These are phyloP conservation scores for Aleiodes sp. DNA, from an alignment of 1,140 invertebrate species.

Conservation along the genomic window DNA sequence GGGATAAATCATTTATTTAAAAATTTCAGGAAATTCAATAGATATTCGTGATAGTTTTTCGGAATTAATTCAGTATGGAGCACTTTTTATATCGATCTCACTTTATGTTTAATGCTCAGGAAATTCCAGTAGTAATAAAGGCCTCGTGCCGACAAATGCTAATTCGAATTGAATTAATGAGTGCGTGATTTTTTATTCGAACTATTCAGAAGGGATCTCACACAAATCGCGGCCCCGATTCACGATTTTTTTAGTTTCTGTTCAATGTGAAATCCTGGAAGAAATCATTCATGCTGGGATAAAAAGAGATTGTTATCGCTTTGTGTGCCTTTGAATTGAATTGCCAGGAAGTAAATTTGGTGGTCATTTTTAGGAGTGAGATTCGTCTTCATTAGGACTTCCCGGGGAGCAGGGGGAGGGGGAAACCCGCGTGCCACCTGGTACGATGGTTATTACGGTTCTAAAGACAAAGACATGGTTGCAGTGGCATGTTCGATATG, in stretches of 20 bases:
- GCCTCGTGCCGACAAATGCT: neutral
- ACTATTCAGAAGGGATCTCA: too few relatives aligned
- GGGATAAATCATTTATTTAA: too few relatives aligned
- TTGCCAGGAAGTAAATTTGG: slow-evolving; percentile 53
- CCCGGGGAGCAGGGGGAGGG: slow-evolving; percentile 51
- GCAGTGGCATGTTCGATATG: neutral
- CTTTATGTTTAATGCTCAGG: neutral
- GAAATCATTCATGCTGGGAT: neutral
- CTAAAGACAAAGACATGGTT: neutral
- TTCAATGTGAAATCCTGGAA: neutral
- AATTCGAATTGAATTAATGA: too few relatives aligned
- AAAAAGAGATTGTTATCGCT: slow-evolving; percentile 8
- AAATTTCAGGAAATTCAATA: too few relatives aligned
- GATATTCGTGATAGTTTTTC: too few relatives aligned
- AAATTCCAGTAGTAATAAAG: neutral
- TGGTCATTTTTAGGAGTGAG: slow-evolving; percentile 51
- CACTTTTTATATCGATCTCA: neutral
- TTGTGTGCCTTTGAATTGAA: slow-evolving; percentile 43
- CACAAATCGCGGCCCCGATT: too few relatives aligned
- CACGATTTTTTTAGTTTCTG: neutral
- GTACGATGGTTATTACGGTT: slow-evolving; percentile 2
- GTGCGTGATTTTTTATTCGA: too few relatives aligned
- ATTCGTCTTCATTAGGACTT: slow-evolving; percentile 66
- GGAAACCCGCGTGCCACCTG: slow-evolving; percentile 6
- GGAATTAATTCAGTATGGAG: neutral